Base-by-base conservation (phyloP, 2,888 invertebrate species). In the Morpho achilles region DNA sequence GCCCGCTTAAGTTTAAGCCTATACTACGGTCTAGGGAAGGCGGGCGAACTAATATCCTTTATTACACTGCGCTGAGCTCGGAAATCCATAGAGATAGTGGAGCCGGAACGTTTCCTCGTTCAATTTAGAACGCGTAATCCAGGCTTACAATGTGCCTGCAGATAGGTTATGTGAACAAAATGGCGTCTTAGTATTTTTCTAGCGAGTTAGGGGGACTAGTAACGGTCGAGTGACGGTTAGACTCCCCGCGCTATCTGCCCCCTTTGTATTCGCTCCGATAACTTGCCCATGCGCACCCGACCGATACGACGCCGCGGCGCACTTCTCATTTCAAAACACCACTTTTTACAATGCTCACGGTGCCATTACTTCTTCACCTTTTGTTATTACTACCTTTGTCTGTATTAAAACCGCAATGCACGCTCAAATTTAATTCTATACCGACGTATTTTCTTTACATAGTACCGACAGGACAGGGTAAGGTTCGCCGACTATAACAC, bases 211-310 rank as follows among this genome's bases (percentile, higher is more conserved):
- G 88, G 32, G 88, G 86, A 87, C 71, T 73, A 71, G 87, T 87
- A 90, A 89, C 89, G 89, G 89, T 89, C 89, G 89, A 84, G 79
- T 77, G 89, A 84, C 89, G 89, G 89, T 90, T 89, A 84, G 81
- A 73, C 84, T 87, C 87, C 88, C 88, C 87, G 88, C 88, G 81
- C 86, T 89, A 88, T 88, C 87, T 87, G 86, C 87, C 87, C 87
- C 89, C 86, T 87, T 88, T 83, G 87, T 89, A 87, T 88, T 88
- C 89, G 90, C 89, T 90, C 89, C 89, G 89, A 89, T 90, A 90
- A 90, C 87, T 87, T 87, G 89, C 87, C 82, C 84, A 83, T 84
- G 89, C 87, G 89, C 89, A 90, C 84, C 89, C 87, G 86, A 89
- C 80, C 89, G 88, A 82, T 82, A 81, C 89, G 82, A 82, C 80